These are phyloP conservation scores for Clarias magur DNA, from an alignment of 2,113 vertebrate species.

Conservation along the genomic window DNA sequence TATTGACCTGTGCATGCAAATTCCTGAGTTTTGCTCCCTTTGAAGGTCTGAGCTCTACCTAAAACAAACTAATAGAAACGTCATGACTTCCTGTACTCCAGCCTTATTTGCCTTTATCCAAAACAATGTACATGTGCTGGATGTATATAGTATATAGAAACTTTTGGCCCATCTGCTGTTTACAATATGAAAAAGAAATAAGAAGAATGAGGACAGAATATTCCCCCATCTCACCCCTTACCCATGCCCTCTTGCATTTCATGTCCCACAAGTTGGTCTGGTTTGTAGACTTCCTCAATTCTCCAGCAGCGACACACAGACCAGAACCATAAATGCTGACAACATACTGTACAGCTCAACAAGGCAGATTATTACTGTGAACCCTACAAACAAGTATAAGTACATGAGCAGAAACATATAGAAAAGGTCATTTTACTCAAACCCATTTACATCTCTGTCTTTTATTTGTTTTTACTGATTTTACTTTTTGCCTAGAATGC, in stretches of 20 bases:
- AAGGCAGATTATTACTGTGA: not conserved
- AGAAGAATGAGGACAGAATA: not conserved
- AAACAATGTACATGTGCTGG: not conserved
- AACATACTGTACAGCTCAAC: not conserved
- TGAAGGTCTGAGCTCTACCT: not conserved
- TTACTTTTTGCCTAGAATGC: not conserved
- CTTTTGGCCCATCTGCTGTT: not conserved
- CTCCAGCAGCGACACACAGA: not conserved
- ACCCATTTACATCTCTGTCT: not conserved
- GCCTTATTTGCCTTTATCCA: constrained; percentile 21
- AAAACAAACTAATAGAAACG: not conserved
- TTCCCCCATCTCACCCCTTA: not conserved
- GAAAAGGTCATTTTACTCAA: not conserved
- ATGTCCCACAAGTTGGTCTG: not conserved
- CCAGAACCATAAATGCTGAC: not conserved
- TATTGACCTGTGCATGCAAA: not conserved
- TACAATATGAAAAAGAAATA: not conserved
- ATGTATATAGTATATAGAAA: not conserved
- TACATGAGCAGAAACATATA: not conserved
- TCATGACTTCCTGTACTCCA: not conserved
- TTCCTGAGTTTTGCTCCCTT: not conserved
- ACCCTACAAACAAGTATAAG: not conserved
- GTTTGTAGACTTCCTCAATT: not conserved
- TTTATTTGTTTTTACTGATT: not conserved
- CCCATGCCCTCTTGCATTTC: not conserved